Base-by-base conservation (phyloP, 2,797 vertebrate species). In the Decapterus maruadsi region DNA sequence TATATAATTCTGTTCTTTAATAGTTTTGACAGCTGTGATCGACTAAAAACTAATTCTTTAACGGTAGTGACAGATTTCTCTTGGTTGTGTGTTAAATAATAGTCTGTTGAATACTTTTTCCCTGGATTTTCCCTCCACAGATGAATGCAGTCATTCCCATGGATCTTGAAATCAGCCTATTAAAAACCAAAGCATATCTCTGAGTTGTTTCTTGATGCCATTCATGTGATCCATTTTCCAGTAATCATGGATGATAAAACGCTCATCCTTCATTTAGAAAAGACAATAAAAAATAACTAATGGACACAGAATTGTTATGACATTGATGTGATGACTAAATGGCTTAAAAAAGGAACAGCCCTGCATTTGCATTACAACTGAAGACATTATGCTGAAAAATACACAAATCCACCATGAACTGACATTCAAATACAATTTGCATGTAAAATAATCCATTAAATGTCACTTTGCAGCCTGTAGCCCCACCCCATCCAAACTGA, bases 1-100 rank as follows among this genome's bases (percentile, higher is more conserved):
- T 59, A 20, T 74, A 50, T 40, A 6, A 10, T 76, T 71, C 38
- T 14, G 16, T 72, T 56, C 51, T 56, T 16, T 72, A 78, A 80
- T 51, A 65, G 13, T 26, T 80, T 76, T 50, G 57, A 62, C 67
- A 84, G 62, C 67, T 85, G 67, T 50, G 45, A 48, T 66, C 17
- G 2, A 54, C 22, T 50, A n/a, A 77, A 65, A 53, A 56, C 12
- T 20, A 59, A 68, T 36, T 17, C 8, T 65, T 31, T 50, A 22
- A 60, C 19, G 6, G 14, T 14, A 17, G 11, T n/a, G 51, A 48
- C 14, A 43, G 16, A 64, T 43, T 53, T 75, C 36, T 66, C 75
- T 71, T 1, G 0, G 16, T 26, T 6, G 3, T 29, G 29, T 55
- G 42, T 43, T 40, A 3, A 64, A 13, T 26, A 10, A 36, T 64